phyloP scores from a whole-genome alignment of 2,888 invertebrate species.

The Chloroclysta siterata region DNA sequence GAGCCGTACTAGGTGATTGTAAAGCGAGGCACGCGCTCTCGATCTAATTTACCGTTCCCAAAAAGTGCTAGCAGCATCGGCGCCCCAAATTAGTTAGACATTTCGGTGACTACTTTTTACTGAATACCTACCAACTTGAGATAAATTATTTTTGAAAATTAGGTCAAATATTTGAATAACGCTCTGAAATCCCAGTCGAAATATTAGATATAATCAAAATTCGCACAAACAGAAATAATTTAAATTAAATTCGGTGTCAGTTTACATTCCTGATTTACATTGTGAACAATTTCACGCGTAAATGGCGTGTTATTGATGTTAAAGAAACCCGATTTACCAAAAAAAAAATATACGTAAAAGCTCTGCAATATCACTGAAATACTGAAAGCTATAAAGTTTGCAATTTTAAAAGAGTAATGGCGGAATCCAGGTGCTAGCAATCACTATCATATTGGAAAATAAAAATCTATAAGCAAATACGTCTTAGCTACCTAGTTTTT shows the following conservation, averaged over 20 bases:
- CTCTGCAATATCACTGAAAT: constrained; percentile 66
- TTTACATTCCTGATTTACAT: not conserved
- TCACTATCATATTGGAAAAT: constrained; percentile 65
- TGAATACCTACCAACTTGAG: constrained; percentile 12
- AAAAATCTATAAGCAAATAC: constrained; percentile 62
- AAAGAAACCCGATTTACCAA: constrained; percentile 20
- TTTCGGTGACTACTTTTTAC: constrained; percentile 45
- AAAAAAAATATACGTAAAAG: constrained; percentile 59
- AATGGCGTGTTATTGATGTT: not conserved
- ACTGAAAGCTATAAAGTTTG: constrained; percentile 69
- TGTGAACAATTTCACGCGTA: not conserved
- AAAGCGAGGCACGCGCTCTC: constrained; percentile 69
- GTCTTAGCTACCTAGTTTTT: constrained; percentile 23
- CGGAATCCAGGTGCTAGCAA: constrained; percentile 69
- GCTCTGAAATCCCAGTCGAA: not conserved
- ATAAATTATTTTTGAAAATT: constrained; percentile 9
- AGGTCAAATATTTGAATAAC: not conserved
- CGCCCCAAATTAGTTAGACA: constrained; percentile 63
- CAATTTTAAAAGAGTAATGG: constrained; percentile 75
- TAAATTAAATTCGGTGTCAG: not conserved
- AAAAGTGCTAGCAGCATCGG: constrained; percentile 69
- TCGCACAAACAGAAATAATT: not conserved
- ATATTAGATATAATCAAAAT: too few species aligned
- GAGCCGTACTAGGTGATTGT: constrained; percentile 48
- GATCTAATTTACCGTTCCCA: constrained; percentile 75